Evolutionary conservation across 2,888 invertebrate species (phyloP).

Genomic region (Rhagium mordax): DNA sequence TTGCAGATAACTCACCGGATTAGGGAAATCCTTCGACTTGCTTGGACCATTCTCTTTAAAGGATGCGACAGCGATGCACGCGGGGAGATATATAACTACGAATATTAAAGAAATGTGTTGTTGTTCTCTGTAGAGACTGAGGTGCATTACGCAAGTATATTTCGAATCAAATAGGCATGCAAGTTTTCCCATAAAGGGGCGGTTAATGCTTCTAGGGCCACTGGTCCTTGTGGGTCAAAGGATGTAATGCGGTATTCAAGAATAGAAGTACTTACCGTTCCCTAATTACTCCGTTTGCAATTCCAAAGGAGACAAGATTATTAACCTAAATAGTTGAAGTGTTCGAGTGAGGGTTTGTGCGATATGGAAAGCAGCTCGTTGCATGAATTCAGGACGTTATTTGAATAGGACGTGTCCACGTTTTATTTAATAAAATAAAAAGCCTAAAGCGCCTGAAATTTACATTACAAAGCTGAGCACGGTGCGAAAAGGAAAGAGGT

Average conservation of each 20-base stretch:
- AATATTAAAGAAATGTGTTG: neutral
- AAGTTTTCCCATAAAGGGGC: neutral
- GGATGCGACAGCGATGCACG: conserved; percentile 20
- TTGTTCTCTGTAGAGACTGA: no score
- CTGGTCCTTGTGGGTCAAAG: neutral
- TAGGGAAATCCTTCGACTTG: conserved; percentile 35
- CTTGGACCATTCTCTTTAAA: conserved; percentile 34
- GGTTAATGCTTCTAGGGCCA: neutral
- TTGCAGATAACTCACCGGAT: conserved; percentile 49
- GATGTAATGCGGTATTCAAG: neutral
- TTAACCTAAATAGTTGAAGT: neutral
- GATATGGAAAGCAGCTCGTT: neutral
- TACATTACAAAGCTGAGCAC: no score
- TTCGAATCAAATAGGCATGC: no score
- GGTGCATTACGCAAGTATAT: no score
- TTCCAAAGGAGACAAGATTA: neutral
- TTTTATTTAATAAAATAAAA: neutral
- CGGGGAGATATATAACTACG: neutral
- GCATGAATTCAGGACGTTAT: neutral
- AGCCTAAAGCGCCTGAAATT: no score
- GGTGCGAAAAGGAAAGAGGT: no score
- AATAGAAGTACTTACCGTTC: neutral
- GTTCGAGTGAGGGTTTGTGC: neutral
- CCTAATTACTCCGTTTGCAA: neutral
- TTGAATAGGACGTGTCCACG: neutral